A percentile compares a stretch with the other conserved stretches of the same genome.
These are phyloP conservation scores for Epistrophe grossulariae DNA, from an alignment of 2,888 invertebrate genomes.

Conservation along the genomic window DNA sequence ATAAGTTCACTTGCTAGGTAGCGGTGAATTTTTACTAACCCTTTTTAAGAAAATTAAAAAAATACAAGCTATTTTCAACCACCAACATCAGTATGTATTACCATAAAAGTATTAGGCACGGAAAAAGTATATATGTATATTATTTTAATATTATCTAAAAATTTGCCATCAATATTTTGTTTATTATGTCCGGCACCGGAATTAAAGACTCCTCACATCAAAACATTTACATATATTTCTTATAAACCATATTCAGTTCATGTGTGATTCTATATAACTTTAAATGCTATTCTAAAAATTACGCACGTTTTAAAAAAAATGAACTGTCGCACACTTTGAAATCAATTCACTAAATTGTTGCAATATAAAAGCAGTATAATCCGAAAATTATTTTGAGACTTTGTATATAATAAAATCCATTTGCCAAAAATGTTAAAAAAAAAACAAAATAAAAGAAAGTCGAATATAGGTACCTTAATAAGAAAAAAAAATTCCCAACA, in stretches of 20 bases:
- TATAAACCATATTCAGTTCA: background rate
- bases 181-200: no score
- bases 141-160: no score
- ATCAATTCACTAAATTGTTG: constrained; percentile 72
- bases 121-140: no score
- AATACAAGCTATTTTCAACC: no score
- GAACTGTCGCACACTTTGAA: constrained; percentile 71
- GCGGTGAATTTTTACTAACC: no score
- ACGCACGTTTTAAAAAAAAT: constrained; percentile 34
- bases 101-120: no score
- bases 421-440: constrained; percentile 34
- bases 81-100: no score
- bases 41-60: no score
- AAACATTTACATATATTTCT: no score
- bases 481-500: constrained; percentile 48
- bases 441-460: background rate
- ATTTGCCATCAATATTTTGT: no score
- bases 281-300: background rate
- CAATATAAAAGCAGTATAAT: constrained; percentile 49
- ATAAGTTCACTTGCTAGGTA: no score
- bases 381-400: constrained; percentile 63
- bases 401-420: constrained; percentile 55
- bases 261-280: background rate
- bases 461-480: background rate
- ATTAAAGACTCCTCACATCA: no score